Evolutionary conservation across 2,797 vertebrate genomes (phyloP), one percentile per base, ranked within the genome.

Genomic region (Danio kyathit): DNA sequence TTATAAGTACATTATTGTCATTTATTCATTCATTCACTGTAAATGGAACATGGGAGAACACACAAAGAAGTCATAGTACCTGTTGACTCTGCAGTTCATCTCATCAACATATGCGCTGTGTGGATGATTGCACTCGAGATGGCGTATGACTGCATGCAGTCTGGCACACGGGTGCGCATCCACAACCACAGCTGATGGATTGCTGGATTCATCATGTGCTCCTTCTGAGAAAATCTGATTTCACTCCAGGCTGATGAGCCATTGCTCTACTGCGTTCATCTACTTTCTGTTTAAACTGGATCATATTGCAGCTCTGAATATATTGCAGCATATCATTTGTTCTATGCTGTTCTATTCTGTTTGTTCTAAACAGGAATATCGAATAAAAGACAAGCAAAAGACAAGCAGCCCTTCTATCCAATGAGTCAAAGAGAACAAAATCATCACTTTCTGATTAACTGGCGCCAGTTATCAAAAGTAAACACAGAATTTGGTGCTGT

Each of bases 241-340:
- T 76, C 80, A 73, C 46, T 40, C 76, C 61, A 63, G 64, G 43
- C 72, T 83, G 83, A 74, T 82, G 85, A 86, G 80, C 66, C 61
- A 2, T 61, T 46, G 51, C 79, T 19, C 51, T 52, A 38, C 6
- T 29, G 13, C 60, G 64, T 79, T 77, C 43, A 57, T 79, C 83
- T 82, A 29, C 16, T 54, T 71, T 74, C 59, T 57, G 44, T 69
- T 70, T 51, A 64, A 52, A 46, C 44, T 19, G 17, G 44, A 12
- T 48, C 12, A 41, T 29, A 43, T 4, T 70, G 38, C 16, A 54
- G 11, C 41, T 8, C 19, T 48, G 19, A 51, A 44, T 65, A 21
- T 43, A 54, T 44, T 65, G 60, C 48, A 7, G 6, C 16, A 5
- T 4, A 11, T 52, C n/a, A n/a, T n/a, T n/a, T n/a, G n/a, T n/a